These are phyloP conservation scores for Zeuzera pyrina DNA, from an alignment of 2,888 invertebrate genomes.

Conservation along the genomic window DNA sequence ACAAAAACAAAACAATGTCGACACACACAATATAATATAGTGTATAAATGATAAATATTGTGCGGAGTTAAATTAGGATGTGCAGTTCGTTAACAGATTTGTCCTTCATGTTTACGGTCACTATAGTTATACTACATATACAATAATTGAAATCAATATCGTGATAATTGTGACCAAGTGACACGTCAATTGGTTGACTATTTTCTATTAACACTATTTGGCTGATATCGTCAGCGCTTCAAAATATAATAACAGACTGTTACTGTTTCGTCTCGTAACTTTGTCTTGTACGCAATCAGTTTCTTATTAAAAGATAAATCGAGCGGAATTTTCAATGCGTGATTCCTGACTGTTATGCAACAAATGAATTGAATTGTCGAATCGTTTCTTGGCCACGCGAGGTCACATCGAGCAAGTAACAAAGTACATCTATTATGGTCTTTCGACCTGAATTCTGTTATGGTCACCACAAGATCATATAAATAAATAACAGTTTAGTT, in stretches of 20 bases:
- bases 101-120: too few relatives aligned
- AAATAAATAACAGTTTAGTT: too few relatives aligned
- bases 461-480: too few relatives aligned
- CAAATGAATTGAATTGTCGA: constrained; percentile 20
- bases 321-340: constrained; percentile 14
- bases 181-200: constrained; percentile 30
- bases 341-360: constrained; percentile 25
- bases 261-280: too few relatives aligned
- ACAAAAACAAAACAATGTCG: too few relatives aligned
- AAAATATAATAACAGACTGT: too few relatives aligned
- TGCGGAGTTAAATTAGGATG: too few relatives aligned
- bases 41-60: too few relatives aligned
- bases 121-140: too few relatives aligned
- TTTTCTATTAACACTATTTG: constrained; percentile 26
- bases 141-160: constrained; percentile 42
- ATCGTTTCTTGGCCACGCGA: constrained; percentile 31
- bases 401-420: constrained; percentile 24
- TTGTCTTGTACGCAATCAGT: too few relatives aligned
- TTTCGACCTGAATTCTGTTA: constrained; percentile 23
- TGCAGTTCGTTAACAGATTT: too few relatives aligned
- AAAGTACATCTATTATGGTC: constrained; percentile 24
- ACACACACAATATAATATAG: too few relatives aligned
- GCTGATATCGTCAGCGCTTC: constrained; percentile 16
- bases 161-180: constrained; percentile 27
- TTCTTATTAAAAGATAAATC: constrained; percentile 15